Conservation (phyloP, 92 coral and sea anemone genomes). For the Zoanthus solanderi region DNA sequence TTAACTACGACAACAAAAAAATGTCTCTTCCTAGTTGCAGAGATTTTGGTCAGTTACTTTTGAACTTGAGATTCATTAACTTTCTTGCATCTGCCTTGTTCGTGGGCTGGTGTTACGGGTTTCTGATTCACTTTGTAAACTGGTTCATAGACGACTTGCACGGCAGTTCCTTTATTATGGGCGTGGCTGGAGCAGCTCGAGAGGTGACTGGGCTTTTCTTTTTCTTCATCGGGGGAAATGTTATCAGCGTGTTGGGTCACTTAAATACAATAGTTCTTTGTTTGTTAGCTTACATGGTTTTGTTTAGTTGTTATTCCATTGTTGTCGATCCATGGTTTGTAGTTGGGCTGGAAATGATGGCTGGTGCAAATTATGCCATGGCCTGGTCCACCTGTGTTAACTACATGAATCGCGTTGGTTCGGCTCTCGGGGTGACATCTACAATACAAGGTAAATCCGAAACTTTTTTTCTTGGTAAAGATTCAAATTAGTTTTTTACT, state of each 20-base stretch:
- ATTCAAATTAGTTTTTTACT: no score
- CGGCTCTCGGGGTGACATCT: slow-evolving; percentile 54
- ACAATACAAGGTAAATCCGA: slow-evolving; percentile 60
- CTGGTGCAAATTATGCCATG: slow-evolving; percentile 70
- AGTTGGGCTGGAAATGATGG: slow-evolving; percentile 66
- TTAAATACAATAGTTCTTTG: slow-evolving; percentile 56
- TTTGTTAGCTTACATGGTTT: slow-evolving; percentile 59
- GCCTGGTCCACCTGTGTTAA: slow-evolving; percentile 78
- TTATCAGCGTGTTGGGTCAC: slow-evolving; percentile 68
- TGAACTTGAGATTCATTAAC: slow-evolving; percentile 50
- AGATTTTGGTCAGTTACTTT: slow-evolving; percentile 52
- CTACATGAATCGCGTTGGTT: slow-evolving; percentile 45
- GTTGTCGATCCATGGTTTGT: slow-evolving; percentile 64
- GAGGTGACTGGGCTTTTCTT: slow-evolving; percentile 61
- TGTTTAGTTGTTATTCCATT: slow-evolving; percentile 65
- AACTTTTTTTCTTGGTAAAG: no score
- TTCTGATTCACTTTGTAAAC: slow-evolving; percentile 72
- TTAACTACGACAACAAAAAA: slow-evolving; percentile 55
- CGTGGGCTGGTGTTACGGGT: slow-evolving; percentile 60
- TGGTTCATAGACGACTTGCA: slow-evolving; percentile 84
- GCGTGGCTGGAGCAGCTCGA: slow-evolving; percentile 70
- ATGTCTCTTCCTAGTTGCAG: slow-evolving; percentile 29
- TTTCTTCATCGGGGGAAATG: slow-evolving; percentile 61
- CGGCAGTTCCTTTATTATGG: slow-evolving; percentile 67
- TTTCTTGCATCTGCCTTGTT: slow-evolving; percentile 67